Evolutionary conservation across 2,888 invertebrate genomes (phyloP).

Genomic region (Dorcus parallelipipedus): DNA sequence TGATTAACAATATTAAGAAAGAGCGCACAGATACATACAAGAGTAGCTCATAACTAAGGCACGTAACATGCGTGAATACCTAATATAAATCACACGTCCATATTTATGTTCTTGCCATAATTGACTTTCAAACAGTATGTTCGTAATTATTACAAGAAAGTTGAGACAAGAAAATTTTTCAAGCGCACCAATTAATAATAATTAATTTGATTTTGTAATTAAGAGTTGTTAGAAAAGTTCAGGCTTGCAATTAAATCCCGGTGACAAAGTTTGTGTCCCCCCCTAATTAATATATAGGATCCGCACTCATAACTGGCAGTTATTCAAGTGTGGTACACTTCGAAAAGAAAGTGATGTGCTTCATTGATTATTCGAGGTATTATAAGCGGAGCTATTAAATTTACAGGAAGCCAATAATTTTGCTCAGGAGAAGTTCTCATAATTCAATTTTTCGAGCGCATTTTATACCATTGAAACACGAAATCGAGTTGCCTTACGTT

Average conservation of each 20-base stretch:
- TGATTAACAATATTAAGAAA: constrained; percentile 1
- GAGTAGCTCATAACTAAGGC: background rate
- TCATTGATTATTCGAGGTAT: constrained; percentile 6
- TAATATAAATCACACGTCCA: constrained; percentile 8
- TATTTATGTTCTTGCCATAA: constrained; percentile 8
- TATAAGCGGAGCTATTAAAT: background rate
- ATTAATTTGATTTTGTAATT: constrained; percentile 7
- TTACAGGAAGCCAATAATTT: too few species aligned
- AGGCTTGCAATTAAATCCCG: background rate
- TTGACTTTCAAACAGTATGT: constrained; percentile 12
- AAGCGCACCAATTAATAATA: constrained; percentile 2
- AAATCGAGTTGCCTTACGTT: background rate
- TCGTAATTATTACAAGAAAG: constrained; percentile 13
- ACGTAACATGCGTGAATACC: constrained; percentile 9
- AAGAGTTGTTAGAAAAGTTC: background rate
- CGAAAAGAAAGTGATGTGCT: background rate
- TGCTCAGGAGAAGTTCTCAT: too few species aligned
- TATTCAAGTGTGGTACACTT: too few species aligned
- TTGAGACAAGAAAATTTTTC: constrained; percentile 5
- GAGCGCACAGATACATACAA: constrained; percentile 3
- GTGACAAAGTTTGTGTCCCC: too few species aligned
- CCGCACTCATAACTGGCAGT: too few species aligned
- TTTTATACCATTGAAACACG: too few species aligned
- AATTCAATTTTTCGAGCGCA: too few species aligned
- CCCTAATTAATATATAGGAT: too few species aligned